phyloP scores from a whole-genome alignment of 2,113 vertebrate genomes.

The Dolichallabes microphthalmus region DNA sequence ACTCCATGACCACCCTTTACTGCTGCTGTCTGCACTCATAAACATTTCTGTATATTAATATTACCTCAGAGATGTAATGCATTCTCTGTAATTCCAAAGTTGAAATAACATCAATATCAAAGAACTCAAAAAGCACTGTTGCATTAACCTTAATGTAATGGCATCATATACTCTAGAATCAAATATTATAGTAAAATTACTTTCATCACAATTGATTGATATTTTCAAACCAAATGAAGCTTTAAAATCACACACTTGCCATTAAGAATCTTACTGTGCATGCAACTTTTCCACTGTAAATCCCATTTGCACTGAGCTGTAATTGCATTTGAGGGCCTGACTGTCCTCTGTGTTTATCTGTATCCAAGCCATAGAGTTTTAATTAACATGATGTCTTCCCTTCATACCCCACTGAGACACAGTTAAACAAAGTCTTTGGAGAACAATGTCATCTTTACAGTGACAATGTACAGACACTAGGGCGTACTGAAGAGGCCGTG shows the following conservation, averaged over 20 bases:
- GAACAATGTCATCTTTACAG: background rate
- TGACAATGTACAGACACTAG: background rate
- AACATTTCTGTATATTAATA: too few species aligned
- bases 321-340: conserved; percentile 49
- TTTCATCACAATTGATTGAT: background rate
- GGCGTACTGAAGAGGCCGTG: background rate
- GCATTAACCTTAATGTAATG: background rate
- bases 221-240: background rate
- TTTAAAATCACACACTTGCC: background rate
- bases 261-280: conserved; percentile 11
- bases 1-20: too few species aligned
- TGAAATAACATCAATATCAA: background rate
- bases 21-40: too few species aligned
- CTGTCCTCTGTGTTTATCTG: conserved; percentile 22
- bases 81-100: background rate
- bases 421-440: conserved; percentile 13
- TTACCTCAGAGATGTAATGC: background rate
- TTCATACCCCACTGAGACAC: background rate
- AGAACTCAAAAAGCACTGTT: background rate
- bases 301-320: conserved; percentile 43
- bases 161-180: background rate
- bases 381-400: conserved; percentile 46
- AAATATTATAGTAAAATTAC: background rate
- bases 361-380: conserved; percentile 32
- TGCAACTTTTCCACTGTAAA: conserved; percentile 23